Conservation (phyloP, 1,140 invertebrate genomes). For the Pogonomyrmex barbatus region DNA sequence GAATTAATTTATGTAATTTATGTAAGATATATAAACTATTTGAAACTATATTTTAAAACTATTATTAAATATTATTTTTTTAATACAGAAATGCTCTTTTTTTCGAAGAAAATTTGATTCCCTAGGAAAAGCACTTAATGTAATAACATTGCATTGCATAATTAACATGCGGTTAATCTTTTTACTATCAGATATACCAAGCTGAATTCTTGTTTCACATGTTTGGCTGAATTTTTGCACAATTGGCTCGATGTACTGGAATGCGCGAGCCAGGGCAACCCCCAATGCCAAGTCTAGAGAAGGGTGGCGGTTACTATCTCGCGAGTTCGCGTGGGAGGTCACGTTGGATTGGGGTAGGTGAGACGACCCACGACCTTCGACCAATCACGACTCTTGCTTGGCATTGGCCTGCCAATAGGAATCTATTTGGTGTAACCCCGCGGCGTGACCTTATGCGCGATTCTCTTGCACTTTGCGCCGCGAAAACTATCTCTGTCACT, state of each 20-base stretch:
- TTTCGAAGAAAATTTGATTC: background rate
- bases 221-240: conserved; percentile 15
- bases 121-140: background rate
- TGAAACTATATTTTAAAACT: conserved; percentile 6
- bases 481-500: conserved; percentile 70
- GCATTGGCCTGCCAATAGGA: conserved; percentile 81
- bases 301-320: conserved; percentile 77
- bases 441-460: conserved; percentile 75
- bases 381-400: conserved; percentile 81
- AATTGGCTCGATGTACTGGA: conserved; percentile 8
- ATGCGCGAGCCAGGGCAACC: conserved; percentile 9
- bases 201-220: background rate
- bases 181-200: conserved; percentile 23
- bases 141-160: background rate
- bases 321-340: conserved; percentile 83
- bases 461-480: conserved; percentile 79
- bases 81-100: background rate
- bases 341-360: conserved; percentile 82
- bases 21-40: background rate
- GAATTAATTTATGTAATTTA: background rate
- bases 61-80: background rate
- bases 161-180: background rate
- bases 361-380: conserved; percentile 83
- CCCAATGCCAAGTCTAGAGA: conserved; percentile 51
- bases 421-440: conserved; percentile 70